These are phyloP conservation scores for Orthosia gothica DNA, from an alignment of 2,888 invertebrate species.

Conservation along the genomic window DNA sequence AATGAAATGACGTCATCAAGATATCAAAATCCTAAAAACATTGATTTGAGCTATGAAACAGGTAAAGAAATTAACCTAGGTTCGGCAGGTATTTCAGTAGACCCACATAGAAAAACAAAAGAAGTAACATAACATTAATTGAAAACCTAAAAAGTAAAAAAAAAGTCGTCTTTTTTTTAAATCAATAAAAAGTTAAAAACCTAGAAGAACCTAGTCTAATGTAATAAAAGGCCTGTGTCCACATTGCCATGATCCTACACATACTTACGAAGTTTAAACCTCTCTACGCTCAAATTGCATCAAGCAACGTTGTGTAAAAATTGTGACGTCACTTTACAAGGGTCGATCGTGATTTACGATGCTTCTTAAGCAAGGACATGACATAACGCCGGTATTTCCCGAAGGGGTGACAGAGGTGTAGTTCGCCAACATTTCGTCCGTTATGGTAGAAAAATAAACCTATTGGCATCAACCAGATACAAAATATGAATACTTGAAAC, in stretches of 20 bases:
- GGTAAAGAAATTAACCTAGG: not conserved
- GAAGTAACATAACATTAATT: not conserved
- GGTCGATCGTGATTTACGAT: slow-evolving; percentile 64
- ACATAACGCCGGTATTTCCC: not conserved
- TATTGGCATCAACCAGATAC: too few species aligned
- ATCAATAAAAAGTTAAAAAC: not conserved
- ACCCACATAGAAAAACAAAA: not conserved
- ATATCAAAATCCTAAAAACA: not conserved
- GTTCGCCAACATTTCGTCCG: not conserved
- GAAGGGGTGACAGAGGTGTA: not conserved
- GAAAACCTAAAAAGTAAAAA: not conserved
- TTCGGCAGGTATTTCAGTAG: not conserved
- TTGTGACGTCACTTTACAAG: slow-evolving; percentile 51
- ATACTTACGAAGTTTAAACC: not conserved
- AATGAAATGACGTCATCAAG: not conserved
- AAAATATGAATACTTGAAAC: too few species aligned
- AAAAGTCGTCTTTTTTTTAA: not conserved
- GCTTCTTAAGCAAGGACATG: slow-evolving; percentile 24
- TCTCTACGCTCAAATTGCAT: slow-evolving; percentile 3
- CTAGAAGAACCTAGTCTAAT: not conserved
- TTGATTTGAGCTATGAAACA: too few species aligned
- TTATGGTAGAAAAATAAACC: too few species aligned
- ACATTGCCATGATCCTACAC: not conserved
- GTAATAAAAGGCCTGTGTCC: slow-evolving; percentile 13
- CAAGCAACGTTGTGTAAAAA: slow-evolving; percentile 38